Evolutionary conservation across 2,797 vertebrate genomes (phyloP), one percentile per base, ranked within the genome.

Genomic region (Coracias cyanogaster): DNA sequence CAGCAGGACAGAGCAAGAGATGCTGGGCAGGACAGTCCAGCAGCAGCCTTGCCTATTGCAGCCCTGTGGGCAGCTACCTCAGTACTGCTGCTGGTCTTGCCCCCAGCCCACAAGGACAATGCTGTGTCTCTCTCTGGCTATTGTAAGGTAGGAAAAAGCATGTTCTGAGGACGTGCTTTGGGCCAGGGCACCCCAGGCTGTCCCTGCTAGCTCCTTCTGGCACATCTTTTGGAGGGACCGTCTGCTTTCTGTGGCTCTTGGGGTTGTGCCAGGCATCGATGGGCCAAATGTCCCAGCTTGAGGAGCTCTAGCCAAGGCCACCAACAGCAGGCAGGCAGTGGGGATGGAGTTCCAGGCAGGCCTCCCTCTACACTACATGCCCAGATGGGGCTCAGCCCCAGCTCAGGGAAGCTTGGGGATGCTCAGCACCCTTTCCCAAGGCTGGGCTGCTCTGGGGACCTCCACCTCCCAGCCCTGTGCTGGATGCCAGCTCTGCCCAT

Each of bases 131-230:
- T 69, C 45, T 45, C 26, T 12, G 0, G 61, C 51, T 86, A 58
- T 4, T 37, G 7, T n/a, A 79, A 92, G 91, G 89, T 89, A 92
- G 94, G 91, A 92, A 84, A 33, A 72, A 65, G 51, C 31, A 35
- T 0, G 5, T 69, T 85, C 33, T 61, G 57, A 29, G 45, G 41
- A 69, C 5, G 0, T 6, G 9, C 35, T 67, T 60, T 67, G n/a
- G 58, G 46, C 25, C 37, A 92, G 41, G 49, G 10, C 61, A 25
- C 25, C 14, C 39, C 13, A 29, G 20, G 14, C 9, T 71, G 48
- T 33, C 41, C 20, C 58, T 48, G 57, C 35, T 21, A 12, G 48
- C 48, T 86, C 39, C 71, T 77, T 28, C 70, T 43, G 49, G 48
- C 61, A 55, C 58, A 77, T 71, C 11, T 37, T 7, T 52, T 49